Evolutionary conservation across 2,113 vertebrate genomes (phyloP).

Genomic region (Larimichthys polyactis): DNA sequence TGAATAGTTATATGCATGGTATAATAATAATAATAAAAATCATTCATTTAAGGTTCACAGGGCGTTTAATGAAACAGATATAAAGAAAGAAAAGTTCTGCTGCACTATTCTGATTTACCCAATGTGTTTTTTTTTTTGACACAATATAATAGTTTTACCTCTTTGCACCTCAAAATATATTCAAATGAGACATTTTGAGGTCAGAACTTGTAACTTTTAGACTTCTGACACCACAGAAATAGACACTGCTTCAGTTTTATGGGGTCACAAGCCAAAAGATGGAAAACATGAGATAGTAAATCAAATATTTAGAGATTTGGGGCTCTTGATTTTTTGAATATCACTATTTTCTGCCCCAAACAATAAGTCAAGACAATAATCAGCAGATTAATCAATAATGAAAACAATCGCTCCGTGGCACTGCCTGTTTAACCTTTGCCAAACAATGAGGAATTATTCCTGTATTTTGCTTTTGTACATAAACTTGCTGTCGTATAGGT

Average conservation of each 20-base stretch:
- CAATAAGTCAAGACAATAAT: neutral
- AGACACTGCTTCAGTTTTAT: neutral
- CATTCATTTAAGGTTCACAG: no score
- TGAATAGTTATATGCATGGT: neutral
- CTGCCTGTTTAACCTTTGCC: slow-evolving; percentile 37
- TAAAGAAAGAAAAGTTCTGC: no score
- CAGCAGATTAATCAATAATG: slow-evolving; percentile 5
- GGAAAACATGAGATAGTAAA: neutral
- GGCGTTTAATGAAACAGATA: no score
- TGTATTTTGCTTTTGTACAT: slow-evolving; percentile 50
- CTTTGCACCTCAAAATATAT: no score
- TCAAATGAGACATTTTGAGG: neutral
- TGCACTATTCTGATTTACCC: no score
- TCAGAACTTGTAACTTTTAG: neutral
- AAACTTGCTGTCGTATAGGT: slow-evolving; percentile 8
- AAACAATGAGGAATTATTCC: slow-evolving; percentile 44
- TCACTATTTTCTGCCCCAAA: no score
- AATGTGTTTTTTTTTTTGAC: no score
- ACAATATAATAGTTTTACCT: no score
- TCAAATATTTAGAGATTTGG: neutral
- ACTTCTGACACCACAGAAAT: neutral
- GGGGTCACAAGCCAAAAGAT: neutral
- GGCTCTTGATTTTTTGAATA: no score
- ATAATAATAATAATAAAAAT: neutral
- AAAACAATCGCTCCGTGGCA: neutral